Evolutionary conservation across 2,888 invertebrate species (phyloP), one percentile per base, ranked within the genome.

Genomic region (Eilema sororculum): DNA sequence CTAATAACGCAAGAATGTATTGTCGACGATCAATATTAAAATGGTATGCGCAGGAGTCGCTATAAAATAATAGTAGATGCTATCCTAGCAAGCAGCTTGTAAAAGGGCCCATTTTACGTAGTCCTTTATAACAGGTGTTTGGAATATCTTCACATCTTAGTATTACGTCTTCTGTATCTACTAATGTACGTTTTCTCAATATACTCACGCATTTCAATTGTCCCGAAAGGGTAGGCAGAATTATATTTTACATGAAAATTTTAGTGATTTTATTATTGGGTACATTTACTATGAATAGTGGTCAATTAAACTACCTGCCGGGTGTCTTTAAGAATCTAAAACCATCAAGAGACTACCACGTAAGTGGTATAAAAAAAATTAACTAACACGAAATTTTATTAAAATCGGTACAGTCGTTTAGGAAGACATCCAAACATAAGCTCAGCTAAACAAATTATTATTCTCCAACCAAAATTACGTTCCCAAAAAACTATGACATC

Each of bases 401-500:
- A 20, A 46, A 16, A 46, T 8, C 12, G 46, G 16, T 20, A 20
- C 46, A 20, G n/a, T 8, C n/a, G 2, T 52, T 46, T 52, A 8
- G 52, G n/a, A 52, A 2, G n/a, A n/a, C 8, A 9, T 52, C 20
- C 20, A 52, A 3, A 20, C 46, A 13, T 8, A 46, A 20, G 9
- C 0, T 52, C 52, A 20, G n/a, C 20, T n/a, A 52, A 52, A 52
- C 52, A 8, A 52, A 20, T 2, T 37, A 52, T n/a, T 52, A 52
- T n/a, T 52, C 20, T 52, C 52, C 20, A 52, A 52, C 52, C n/a
- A n/a, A 5, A 52, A 6, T 52, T 52, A n/a, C 13, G 12, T 62
- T 74, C 65, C 9, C 20, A 25, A 28, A 67, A 28, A 25, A 57
- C 25, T 37, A 5, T 67, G 63, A 46, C 46, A 64, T 64, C 46